Conservation (phyloP, 2,888 invertebrate species). For the Molorchus minor region DNA sequence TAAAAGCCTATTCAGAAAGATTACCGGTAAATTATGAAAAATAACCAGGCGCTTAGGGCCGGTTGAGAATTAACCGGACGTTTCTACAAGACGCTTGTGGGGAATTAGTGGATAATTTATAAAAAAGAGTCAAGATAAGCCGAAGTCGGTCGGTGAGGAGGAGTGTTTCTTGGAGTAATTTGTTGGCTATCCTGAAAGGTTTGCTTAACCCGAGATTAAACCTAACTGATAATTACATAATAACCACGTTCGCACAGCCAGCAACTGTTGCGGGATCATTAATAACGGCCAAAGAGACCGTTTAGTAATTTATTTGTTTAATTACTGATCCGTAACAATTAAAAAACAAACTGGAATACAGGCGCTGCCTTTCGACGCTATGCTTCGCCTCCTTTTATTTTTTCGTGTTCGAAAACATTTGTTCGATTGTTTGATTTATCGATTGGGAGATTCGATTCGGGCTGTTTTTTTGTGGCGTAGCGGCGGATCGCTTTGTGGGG, state of each 20-base stretch:
- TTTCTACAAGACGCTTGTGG: slow-evolving; percentile 39
- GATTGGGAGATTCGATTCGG: slow-evolving; percentile 14
- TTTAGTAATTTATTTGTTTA: slow-evolving; percentile 65
- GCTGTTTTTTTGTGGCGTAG: slow-evolving; percentile 16
- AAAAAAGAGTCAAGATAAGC: slow-evolving; percentile 39
- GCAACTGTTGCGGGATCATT: slow-evolving; percentile 63
- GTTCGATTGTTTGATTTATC: slow-evolving; percentile 19
- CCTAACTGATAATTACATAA: slow-evolving; percentile 67
- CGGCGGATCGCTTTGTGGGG: slow-evolving; percentile 18
- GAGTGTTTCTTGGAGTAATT: slow-evolving; percentile 60
- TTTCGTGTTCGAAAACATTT: slow-evolving; percentile 8
- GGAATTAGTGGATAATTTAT: slow-evolving; percentile 49
- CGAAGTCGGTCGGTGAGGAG: slow-evolving; percentile 40
- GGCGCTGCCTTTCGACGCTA: slow-evolving; percentile 44
- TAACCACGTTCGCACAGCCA: slow-evolving; percentile 61
- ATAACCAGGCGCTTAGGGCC: slow-evolving; percentile 25
- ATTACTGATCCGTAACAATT: slow-evolving; percentile 64
- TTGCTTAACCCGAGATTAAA: slow-evolving; percentile 66
- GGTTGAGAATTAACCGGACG: slow-evolving; percentile 17
- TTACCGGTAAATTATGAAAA: slow-evolving; percentile 23
- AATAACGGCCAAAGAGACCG: slow-evolving; percentile 62
- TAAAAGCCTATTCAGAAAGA: slow-evolving; percentile 22
- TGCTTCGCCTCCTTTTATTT: not conserved
- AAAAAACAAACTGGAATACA: slow-evolving; percentile 53
- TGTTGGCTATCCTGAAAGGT: slow-evolving; percentile 64